Evolutionary conservation across 1,140 invertebrate genomes (phyloP).

Genomic region (Papilio machaon): DNA sequence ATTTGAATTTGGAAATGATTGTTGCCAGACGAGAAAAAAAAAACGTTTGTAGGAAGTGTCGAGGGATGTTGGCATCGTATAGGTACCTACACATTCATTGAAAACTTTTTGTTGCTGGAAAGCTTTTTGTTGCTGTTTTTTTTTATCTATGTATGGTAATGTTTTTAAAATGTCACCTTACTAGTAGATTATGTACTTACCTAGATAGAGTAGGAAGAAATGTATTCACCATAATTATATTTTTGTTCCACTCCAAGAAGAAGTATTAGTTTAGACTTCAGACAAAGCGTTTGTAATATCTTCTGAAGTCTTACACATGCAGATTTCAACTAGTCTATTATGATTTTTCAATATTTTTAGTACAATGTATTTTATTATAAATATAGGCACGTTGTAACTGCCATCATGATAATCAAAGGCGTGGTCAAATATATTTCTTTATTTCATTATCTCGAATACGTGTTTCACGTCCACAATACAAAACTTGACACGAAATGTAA

Average conservation of each 20-base stretch:
- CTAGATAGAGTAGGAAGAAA: too few species aligned
- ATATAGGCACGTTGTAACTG: neutral
- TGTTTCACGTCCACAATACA: neutral
- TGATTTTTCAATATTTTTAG: too few species aligned
- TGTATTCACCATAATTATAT: too few species aligned
- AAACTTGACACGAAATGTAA: slow-evolving; percentile 13
- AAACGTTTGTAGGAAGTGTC: slow-evolving; percentile 50
- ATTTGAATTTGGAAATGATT: slow-evolving; percentile 69
- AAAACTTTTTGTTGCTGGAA: neutral
- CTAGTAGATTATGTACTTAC: too few species aligned
- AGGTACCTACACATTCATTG: slow-evolving; percentile 4
- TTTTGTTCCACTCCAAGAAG: too few species aligned
- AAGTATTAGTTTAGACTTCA: too few species aligned
- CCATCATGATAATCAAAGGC: neutral
- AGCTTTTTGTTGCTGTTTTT: too few species aligned
- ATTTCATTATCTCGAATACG: slow-evolving; percentile 4
- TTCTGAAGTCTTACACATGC: too few species aligned
- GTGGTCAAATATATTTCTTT: slow-evolving; percentile 7
- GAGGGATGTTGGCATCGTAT: slow-evolving; percentile 13
- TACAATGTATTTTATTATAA: too few species aligned
- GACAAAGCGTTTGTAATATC: too few species aligned
- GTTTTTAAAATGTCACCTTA: too few species aligned
- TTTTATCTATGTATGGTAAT: neutral
- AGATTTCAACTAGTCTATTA: too few species aligned
- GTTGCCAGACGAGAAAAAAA: slow-evolving; percentile 65